Evolutionary conservation across 2,113 vertebrate species (phyloP).

Genomic region (Orycteropus afer): DNA sequence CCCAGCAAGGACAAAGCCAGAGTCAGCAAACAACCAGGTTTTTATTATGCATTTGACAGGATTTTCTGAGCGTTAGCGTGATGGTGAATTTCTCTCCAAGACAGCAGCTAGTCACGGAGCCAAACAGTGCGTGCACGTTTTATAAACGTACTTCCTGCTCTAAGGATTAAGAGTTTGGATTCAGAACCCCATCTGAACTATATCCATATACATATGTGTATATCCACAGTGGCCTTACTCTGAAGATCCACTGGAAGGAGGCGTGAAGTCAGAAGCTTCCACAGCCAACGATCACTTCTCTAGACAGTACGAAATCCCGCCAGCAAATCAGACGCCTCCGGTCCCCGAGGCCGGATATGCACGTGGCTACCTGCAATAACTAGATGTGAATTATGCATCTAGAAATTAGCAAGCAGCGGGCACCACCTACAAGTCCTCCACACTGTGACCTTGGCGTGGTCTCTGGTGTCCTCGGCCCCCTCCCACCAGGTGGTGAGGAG

Average conservation of each 20-base stretch:
- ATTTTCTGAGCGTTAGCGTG: conserved; percentile 22
- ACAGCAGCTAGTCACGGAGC: not conserved
- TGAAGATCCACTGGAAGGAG: conserved; percentile 40
- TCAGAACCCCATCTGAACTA: too few relatives aligned
- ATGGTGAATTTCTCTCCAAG: not conserved
- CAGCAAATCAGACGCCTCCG: conserved; percentile 58
- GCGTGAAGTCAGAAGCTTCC: conserved; percentile 45
- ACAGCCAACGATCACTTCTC: conserved; percentile 85
- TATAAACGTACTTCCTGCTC: not conserved
- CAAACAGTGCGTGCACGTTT: not conserved
- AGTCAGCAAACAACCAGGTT: not conserved
- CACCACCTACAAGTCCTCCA: conserved; percentile 21
- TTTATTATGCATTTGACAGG: conserved; percentile 55
- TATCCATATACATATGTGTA: not conserved
- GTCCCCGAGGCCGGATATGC: conserved; percentile 61
- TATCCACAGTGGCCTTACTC: not conserved
- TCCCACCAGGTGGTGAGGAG: not conserved
- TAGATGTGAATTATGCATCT: conserved; percentile 75
- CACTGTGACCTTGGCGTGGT: not conserved
- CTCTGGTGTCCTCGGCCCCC: not conserved
- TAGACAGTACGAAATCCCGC: conserved; percentile 75
- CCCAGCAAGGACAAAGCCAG: conserved; percentile 1
- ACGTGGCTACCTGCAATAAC: conserved; percentile 78
- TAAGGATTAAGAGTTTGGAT: conserved; percentile 46
- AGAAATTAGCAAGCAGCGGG: conserved; percentile 73